Base-by-base conservation (phyloP, 2,113 vertebrate species). In the Bufo gargarizans region DNA sequence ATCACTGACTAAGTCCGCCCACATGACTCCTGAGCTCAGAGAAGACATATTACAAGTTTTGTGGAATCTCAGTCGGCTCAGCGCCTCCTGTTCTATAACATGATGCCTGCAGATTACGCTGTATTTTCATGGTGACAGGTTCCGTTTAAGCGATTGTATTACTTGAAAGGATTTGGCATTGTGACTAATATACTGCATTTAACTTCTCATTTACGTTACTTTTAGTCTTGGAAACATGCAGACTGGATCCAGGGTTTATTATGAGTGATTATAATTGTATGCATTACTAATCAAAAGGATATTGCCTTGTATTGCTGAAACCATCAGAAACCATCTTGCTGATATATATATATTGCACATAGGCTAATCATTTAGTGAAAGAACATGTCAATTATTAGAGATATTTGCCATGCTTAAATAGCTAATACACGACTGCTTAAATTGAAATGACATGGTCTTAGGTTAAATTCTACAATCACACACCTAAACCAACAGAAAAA, bases 401-500 rank as follows among this genome's bases (percentile, higher is more conserved):
- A 10, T 85, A 81, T 85, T 85, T 53, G 55, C 63, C 7, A 12
- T 0, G 50, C 81, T 91, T 90, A 90, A 91, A 89, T 91, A 90
- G 82, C 82, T 82, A 91, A 89, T 92, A 90, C 82, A 90, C 17
- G 59, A 43, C 13, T 89, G 58, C 81, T 90, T 77, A 84, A 71
- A 17, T 93, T 92, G 81, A 93, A 90, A 86, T 89, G 82, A 90
- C 56, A 10, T 0, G 0, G 84, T 91, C 86, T 91, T 17, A 89
- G 33, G 86, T 22, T 88, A 88, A 93, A 92, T 88, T 85, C 71
- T 92, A 90, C 6, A 89, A 76, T 90, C 89, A 93, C 89, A 88
- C 85, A 92, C 90, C 89, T 93, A 93, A 92, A 90, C 88, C 87
- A 91, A 92, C 81, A 91, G 87, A 90, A 92, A 91, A 76, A 91